A percentile compares a stretch with the other conserved stretches of the same genome.
Evolutionary conservation across 2,113 vertebrate genomes (phyloP).

Genomic region (Apus apus): DNA sequence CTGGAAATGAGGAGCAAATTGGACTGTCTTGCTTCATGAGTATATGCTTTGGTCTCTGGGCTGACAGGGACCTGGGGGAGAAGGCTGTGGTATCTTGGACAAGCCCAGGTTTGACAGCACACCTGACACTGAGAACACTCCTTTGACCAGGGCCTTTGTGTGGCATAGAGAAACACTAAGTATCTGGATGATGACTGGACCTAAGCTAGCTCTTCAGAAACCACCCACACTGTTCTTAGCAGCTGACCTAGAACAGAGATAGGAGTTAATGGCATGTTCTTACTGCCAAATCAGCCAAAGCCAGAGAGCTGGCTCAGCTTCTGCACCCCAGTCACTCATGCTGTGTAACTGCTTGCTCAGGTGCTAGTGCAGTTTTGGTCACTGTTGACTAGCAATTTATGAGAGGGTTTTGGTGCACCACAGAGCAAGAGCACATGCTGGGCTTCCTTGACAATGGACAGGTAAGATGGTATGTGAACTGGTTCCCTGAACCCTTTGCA

Average conservation of each 20-base stretch:
- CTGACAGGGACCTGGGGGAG: too few relatives aligned
- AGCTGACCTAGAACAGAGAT: neutral
- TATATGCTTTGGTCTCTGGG: neutral
- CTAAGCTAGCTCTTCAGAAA: neutral
- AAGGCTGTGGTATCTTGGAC: neutral
- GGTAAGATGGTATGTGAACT: neutral
- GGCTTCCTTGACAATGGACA: neutral
- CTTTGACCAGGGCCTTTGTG: neutral
- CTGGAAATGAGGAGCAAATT: neutral
- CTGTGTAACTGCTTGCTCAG: neutral
- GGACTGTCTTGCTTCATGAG: neutral
- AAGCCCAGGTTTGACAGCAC: neutral
- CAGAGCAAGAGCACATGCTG: neutral
- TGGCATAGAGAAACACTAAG: neutral
- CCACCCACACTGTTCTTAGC: neutral
- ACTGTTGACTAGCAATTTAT: too few relatives aligned
- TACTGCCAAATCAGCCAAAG: neutral
- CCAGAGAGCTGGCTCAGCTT: neutral
- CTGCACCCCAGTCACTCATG: too few relatives aligned
- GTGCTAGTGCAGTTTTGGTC: too few relatives aligned
- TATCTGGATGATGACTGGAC: neutral
- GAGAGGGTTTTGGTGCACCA: neutral
- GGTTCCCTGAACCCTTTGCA: neutral
- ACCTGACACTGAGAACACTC: neutral
- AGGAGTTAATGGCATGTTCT: neutral